These are phyloP conservation scores for Scomber colias DNA, from an alignment of 2,113 vertebrate species.

Conservation along the genomic window DNA sequence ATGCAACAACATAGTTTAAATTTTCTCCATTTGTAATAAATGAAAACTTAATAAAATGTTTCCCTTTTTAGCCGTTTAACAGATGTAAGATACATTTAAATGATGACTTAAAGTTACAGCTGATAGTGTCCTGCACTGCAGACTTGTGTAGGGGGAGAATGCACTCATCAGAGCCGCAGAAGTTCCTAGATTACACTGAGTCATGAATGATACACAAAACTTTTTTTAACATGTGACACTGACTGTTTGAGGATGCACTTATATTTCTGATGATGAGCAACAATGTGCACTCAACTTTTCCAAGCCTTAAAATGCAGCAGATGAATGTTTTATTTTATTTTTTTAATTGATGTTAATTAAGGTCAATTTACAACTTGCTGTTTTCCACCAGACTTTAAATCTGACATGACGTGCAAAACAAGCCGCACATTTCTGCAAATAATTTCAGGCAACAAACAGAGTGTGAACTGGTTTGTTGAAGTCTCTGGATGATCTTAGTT, in stretches of 20 bases:
- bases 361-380: neutral
- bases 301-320: too few species aligned
- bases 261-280: too few species aligned
- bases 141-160: too few species aligned
- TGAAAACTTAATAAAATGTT: neutral
- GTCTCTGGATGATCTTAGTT: too few species aligned
- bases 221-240: too few species aligned
- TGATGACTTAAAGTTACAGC: neutral
- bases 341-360: neutral
- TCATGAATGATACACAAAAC: too few species aligned
- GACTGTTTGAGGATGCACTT: too few species aligned
- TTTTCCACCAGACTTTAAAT: slow-evolving; percentile 1
- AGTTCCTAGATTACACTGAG: too few species aligned
- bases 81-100: neutral
- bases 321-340: too few species aligned
- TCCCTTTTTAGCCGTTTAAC: neutral
- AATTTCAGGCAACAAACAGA: slow-evolving; percentile 10
- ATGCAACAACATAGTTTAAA: too few species aligned
- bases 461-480: neutral
- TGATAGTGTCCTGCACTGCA: neutral
- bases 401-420: slow-evolving; percentile 14
- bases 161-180: too few species aligned
- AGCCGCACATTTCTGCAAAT: slow-evolving; percentile 15
- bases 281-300: too few species aligned
- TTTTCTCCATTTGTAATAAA: neutral